Conservation (phyloP, 2,797 vertebrate species). For the Labroides dimidiatus region DNA sequence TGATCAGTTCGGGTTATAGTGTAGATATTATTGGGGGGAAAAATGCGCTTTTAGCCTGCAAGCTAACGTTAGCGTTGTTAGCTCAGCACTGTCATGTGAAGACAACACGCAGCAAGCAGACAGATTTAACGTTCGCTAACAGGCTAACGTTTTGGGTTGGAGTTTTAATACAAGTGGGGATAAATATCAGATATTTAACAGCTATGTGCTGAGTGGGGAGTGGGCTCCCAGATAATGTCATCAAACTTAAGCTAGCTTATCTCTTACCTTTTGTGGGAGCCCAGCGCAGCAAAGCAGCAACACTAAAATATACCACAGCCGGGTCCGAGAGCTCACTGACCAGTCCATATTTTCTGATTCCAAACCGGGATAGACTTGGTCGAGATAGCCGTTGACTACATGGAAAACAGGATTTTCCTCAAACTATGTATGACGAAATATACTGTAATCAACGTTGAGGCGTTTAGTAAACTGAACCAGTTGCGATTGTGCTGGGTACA, state of each 20-base stretch:
- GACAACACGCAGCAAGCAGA: conserved; percentile 14
- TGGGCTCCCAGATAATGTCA: conserved; percentile 9
- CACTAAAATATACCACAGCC: conserved; percentile 77
- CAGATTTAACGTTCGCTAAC: background rate
- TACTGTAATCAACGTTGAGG: background rate
- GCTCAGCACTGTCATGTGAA: conserved; percentile 13
- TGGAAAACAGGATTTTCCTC: conserved; percentile 52
- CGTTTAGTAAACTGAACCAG: conserved; percentile 9
- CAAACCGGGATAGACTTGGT: conserved; percentile 56
- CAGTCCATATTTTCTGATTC: conserved; percentile 78
- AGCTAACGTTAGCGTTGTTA: conserved; percentile 34
- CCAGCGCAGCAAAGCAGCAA: conserved; percentile 74
- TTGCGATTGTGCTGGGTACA: background rate
- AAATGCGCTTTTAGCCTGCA: conserved; percentile 8
- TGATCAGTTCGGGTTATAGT: background rate
- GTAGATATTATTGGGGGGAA: background rate
- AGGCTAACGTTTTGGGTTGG: background rate
- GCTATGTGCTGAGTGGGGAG: background rate
- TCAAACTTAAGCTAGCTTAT: conserved; percentile 44
- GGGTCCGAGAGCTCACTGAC: conserved; percentile 78
- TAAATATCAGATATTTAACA: background rate
- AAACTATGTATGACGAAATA: conserved; percentile 12
- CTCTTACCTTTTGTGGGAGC: conserved; percentile 79
- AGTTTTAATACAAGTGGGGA: background rate
- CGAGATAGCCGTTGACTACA: conserved; percentile 61